Evolutionary conservation across 1,140 invertebrate genomes (phyloP).

Genomic region (Bombus waltoni): DNA sequence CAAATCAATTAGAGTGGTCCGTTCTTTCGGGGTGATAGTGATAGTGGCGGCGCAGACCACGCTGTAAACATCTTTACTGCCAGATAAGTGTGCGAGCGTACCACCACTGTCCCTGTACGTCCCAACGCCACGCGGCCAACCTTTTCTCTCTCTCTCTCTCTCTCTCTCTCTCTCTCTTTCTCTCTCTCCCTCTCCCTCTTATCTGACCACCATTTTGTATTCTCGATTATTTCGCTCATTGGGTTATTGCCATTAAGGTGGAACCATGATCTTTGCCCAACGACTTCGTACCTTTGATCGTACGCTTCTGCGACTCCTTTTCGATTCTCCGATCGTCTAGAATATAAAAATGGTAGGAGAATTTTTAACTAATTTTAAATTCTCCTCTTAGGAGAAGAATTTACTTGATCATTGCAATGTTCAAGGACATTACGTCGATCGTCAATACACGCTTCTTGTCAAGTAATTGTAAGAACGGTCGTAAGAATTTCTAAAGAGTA

Average conservation of each 20-base stretch:
- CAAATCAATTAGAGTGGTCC: conserved; percentile 79
- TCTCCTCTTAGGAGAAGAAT: background rate
- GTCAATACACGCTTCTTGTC: too few relatives aligned
- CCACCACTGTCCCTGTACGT: conserved; percentile 24
- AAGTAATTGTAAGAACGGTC: too few relatives aligned
- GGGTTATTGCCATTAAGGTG: conserved; percentile 60
- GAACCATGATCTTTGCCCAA: background rate
- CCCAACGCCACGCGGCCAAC: conserved; percentile 27
- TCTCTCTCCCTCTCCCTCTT: too few relatives aligned
- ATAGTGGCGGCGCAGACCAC: conserved; percentile 72
- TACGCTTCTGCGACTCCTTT: too few relatives aligned
- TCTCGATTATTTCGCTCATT: conserved; percentile 73
- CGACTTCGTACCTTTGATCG: background rate
- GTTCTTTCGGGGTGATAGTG: conserved; percentile 74
- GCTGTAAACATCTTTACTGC: conserved; percentile 81
- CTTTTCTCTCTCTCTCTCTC: background rate
- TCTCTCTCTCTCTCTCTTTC: background rate
- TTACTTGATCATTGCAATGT: too few relatives aligned
- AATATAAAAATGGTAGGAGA: too few relatives aligned
- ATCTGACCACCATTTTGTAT: conserved; percentile 76
- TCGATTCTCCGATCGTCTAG: too few relatives aligned
- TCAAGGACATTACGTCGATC: too few relatives aligned
- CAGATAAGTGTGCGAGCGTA: conserved; percentile 72
- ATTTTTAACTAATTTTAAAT: background rate
- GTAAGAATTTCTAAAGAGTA: too few relatives aligned